Conservation (phyloP, 1,140 invertebrate species). For the Manduca sexta region DNA sequence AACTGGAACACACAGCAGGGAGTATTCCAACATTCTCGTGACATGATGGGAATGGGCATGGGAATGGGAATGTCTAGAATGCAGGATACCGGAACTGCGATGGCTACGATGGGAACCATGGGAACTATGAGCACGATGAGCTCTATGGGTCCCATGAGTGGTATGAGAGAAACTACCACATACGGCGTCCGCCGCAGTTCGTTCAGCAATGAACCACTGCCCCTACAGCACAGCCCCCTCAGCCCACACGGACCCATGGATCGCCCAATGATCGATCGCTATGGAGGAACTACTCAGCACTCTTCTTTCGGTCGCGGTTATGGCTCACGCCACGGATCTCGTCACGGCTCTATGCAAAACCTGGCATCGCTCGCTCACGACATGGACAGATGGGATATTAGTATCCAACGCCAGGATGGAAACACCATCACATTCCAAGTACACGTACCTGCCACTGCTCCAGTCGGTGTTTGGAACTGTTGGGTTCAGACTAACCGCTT, state of each 20-base stretch:
- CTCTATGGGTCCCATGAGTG: slow-evolving; percentile 48
- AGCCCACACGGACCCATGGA: slow-evolving; percentile 64
- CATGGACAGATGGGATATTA: slow-evolving; percentile 76
- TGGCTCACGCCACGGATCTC: slow-evolving; percentile 53
- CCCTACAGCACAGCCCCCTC: slow-evolving; percentile 61
- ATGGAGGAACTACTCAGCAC: slow-evolving; percentile 49
- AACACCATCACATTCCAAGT: slow-evolving; percentile 77
- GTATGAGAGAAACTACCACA: slow-evolving; percentile 55
- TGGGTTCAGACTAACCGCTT: slow-evolving; percentile 75
- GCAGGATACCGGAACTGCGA: slow-evolving; percentile 44
- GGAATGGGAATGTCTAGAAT: slow-evolving; percentile 46
- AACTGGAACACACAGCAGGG: slow-evolving; percentile 65
- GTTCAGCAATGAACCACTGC: slow-evolving; percentile 65
- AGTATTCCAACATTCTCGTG: slow-evolving; percentile 60
- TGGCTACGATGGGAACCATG: slow-evolving; percentile 28
- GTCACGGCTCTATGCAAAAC: slow-evolving; percentile 66
- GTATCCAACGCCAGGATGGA: slow-evolving; percentile 74
- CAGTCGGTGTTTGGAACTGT: slow-evolving; percentile 81
- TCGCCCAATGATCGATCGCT: slow-evolving; percentile 54
- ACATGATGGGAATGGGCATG: slow-evolving; percentile 55
- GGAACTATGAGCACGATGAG: slow-evolving; percentile 37
- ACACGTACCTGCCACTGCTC: slow-evolving; percentile 75
- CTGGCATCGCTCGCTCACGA: slow-evolving; percentile 68
- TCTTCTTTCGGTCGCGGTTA: slow-evolving; percentile 49
- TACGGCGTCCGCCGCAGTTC: slow-evolving; percentile 66